Conservation (phyloP, 2,113 vertebrate species). For the Anoplopoma fimbria region DNA sequence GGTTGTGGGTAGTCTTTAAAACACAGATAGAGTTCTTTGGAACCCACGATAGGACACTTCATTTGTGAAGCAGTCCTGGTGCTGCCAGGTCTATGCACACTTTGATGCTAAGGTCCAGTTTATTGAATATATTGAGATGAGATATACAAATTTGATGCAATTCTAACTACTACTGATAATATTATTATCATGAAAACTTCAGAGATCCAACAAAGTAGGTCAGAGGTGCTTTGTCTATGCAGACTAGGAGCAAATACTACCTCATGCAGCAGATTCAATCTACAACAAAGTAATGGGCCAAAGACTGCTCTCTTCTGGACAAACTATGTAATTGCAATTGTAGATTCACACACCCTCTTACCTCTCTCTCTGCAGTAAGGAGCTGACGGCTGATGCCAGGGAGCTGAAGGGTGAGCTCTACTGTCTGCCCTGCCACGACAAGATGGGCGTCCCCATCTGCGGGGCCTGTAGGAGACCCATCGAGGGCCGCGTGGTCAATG, state of each 20-base stretch:
- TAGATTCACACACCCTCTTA: neutral
- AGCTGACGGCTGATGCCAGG: slow-evolving; percentile 95
- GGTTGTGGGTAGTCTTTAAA: neutral
- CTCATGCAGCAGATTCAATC: neutral
- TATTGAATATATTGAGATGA: neutral
- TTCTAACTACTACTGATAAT: neutral
- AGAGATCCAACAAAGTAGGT: neutral
- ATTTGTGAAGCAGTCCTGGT: neutral
- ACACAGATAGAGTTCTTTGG: neutral
- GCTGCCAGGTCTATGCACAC: neutral
- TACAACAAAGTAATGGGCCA: neutral
- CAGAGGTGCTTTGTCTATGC: neutral
- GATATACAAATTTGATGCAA: neutral
- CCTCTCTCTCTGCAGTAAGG: slow-evolving; percentile 86
- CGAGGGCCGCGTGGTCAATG: slow-evolving; percentile 97
- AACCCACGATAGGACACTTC: neutral
- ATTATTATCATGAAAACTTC: neutral
- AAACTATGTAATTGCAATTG: slow-evolving; percentile 2
- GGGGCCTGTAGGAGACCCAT: slow-evolving; percentile 96
- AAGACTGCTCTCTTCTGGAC: slow-evolving; percentile 49
- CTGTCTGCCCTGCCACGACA: slow-evolving; percentile 97
- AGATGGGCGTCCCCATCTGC: slow-evolving; percentile 98
- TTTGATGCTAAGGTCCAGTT: neutral
- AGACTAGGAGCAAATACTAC: neutral
- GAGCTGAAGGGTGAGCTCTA: slow-evolving; percentile 97